Evolutionary conservation across 1,140 invertebrate species (phyloP), one percentile per base, ranked within the genome.

Genomic region (Hylaeus volcanicus): DNA sequence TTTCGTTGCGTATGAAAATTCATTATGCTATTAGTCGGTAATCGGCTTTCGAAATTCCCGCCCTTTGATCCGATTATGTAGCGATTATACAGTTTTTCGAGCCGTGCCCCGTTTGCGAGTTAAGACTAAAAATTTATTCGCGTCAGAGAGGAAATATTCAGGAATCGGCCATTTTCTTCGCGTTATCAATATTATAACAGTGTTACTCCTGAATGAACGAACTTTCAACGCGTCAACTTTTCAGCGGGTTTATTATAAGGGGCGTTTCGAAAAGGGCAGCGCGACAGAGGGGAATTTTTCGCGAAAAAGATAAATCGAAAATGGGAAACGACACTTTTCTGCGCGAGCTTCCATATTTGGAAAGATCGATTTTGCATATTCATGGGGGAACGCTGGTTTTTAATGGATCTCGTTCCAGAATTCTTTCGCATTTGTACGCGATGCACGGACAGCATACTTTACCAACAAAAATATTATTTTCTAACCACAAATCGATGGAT

Each of bases 161-260:
- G 5, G 66, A 79, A 55, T 51, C 51, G 51, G 37, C 71, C 77
- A 65, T 79, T 79, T 74, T 55, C 77, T 79, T 73, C 77, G 48
- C 70, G 70, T 79, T 79, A 79, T 79, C 77, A 74, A 74, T 79
- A 79, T 79, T 79, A 74, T 74, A 79, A 79, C 77, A 79, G 77
- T 51, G 71, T 79, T 73, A 66, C 39, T 51, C 15, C 43, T 60
- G 70, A 66, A 37, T 41, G 9, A 51, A 48, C 63, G 70, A 79
- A 65, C 64, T 55, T 74, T 79, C 43, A 60, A 43, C 11, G 15
- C 15, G 14, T 11, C 58, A 61, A 45, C 69, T 26, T 26, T 26
- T 26, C 26, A 26, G 26, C 26, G 26, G 26, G 69, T 43, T 76
- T 64, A 43, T 68, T 70, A n/a, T 61, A 70, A 2, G 26, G 45